Percentiles rank a stretch among this genome's conserved stretches.
Conservation (phyloP, 2,113 vertebrate genomes). For the Sander lucioperca region DNA sequence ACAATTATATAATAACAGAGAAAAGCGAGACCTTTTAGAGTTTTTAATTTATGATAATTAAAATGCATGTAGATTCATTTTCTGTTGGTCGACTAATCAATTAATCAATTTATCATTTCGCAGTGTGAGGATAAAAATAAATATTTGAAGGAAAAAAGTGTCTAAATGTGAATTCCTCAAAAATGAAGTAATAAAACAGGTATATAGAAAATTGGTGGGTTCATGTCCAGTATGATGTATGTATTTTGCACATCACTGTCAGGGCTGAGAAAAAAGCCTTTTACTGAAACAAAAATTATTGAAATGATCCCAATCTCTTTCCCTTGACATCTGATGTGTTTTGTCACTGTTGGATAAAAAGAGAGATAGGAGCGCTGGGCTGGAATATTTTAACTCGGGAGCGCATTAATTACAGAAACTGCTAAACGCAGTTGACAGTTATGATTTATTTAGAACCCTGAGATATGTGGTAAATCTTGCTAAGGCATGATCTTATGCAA, state of each 20-base stretch:
- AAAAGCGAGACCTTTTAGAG: background rate
- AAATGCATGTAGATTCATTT: background rate
- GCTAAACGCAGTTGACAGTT: conserved; percentile 60
- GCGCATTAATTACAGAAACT: conserved; percentile 60
- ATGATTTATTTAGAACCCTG: conserved; percentile 70
- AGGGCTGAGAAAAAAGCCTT: conserved; percentile 12
- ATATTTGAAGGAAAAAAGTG: no score
- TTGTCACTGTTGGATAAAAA: conserved; percentile 40
- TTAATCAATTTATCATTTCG: no score
- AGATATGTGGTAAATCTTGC: conserved; percentile 64
- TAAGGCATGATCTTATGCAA: conserved; percentile 73
- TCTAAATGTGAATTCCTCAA: background rate
- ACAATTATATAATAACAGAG: background rate
- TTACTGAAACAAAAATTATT: conserved; percentile 19
- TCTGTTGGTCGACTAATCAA: background rate
- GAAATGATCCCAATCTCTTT: conserved; percentile 35
- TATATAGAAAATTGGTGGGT: background rate
- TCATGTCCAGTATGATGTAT: conserved; percentile 16
- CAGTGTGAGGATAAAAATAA: background rate
- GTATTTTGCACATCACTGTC: conserved; percentile 13
- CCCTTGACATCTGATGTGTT: conserved; percentile 35
- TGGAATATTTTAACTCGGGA: conserved; percentile 45
- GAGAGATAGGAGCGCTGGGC: conserved; percentile 1
- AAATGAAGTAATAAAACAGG: background rate
- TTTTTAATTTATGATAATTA: no score